Evolutionary conservation across 2,113 vertebrate species (phyloP).

Genomic region (Crypturellus undulatus): DNA sequence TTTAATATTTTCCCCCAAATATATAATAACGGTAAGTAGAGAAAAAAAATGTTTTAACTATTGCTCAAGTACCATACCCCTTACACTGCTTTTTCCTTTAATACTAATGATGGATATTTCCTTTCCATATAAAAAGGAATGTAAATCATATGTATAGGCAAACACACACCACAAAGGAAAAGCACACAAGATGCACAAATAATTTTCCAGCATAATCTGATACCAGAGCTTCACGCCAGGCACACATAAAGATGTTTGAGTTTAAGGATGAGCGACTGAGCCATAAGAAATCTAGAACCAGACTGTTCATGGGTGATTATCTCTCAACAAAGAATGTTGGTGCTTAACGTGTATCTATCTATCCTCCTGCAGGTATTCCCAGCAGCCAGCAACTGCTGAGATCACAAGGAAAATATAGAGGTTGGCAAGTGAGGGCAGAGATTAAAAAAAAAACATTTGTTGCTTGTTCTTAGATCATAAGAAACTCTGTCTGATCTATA

Average conservation of each 20-base stretch:
- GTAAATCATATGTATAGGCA: rapidly evolving
- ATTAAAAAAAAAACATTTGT: neutral
- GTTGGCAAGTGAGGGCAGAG: neutral
- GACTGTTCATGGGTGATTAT: neutral
- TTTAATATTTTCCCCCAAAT: neutral
- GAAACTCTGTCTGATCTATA: neutral
- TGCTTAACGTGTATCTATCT: neutral
- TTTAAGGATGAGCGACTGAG: neutral
- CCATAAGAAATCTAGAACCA: neutral
- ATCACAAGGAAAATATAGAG: too few species aligned
- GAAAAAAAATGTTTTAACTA: neutral
- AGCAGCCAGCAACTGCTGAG: too few species aligned
- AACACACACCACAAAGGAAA: neutral
- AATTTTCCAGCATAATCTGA: neutral
- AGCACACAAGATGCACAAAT: neutral
- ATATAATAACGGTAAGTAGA: neutral
- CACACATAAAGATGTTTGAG: neutral
- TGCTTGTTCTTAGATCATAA: neutral
- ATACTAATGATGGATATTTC: neutral
- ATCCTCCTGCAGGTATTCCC: neutral
- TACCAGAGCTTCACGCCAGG: neutral
- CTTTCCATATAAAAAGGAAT: neutral
- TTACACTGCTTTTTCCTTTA: neutral
- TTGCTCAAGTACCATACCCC: neutral
- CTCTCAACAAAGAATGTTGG: neutral